Evolutionary conservation across 2,888 invertebrate species (phyloP), one percentile per base, ranked within the genome.

Genomic region (Epinotia ramella): DNA sequence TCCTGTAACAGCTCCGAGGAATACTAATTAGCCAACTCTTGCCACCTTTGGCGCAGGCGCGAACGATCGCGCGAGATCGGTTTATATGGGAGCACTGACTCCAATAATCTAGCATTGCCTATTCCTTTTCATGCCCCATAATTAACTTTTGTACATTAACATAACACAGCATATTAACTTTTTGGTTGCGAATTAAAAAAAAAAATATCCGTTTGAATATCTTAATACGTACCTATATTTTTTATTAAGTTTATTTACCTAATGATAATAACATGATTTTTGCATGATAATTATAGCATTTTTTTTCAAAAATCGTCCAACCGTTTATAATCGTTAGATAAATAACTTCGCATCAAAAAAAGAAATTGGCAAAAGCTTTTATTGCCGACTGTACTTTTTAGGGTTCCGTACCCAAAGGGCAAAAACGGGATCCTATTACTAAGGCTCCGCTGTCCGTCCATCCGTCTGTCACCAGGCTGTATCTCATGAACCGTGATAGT

Each of bases 21-120:
- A 83, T 83, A 83, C 93, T 91, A 94, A 93, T 94, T 94, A 93
- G 92, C 88, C 86, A 87, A 53, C 85, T 83, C 84, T 88, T 88
- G 87, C 91, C 92, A 92, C 92, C 89, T 92, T 66, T 85, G 80
- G 83, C 84, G 85, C 84, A 85, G 86, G 84, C 85, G 88, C 84
- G 84, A 87, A 89, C 88, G 86, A 87, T 89, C 87, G 88, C 88
- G 84, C 62, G 44, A 63, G 68, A 68, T 67, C 71, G 44, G 20
- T 67, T 67, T 76, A 67, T 67, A 71, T 46, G 70, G 70, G 49
- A 20, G 62, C 53, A 53, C 20, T 20, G 16, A 24, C 70, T 64
- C 20, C 44, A 33, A 62, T 70, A 28, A 46, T 70, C 62, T 70
- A 33, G 46, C 24, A 24, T 20, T 60, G 9, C 59, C 49, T 18